Evolutionary conservation across 92 coral and sea anemone species (phyloP).

Genomic region (Porites rus): DNA sequence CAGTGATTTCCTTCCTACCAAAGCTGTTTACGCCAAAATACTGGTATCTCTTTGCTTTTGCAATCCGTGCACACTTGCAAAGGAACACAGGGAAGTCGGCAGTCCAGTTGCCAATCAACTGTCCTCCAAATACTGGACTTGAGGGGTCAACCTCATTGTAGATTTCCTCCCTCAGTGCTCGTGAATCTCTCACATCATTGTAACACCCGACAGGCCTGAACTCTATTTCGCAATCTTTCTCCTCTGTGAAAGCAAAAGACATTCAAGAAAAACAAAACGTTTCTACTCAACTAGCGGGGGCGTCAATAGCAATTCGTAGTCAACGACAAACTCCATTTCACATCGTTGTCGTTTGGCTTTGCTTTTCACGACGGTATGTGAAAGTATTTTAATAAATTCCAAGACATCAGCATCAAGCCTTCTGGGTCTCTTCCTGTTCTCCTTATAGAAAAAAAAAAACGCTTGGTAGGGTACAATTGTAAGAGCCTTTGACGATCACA

Average conservation of each 20-base stretch:
- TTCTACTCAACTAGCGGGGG: not conserved
- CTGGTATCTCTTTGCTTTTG: constrained; percentile 5
- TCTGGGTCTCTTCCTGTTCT: no score
- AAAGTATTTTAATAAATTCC: no score
- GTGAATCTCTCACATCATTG: constrained; percentile 44
- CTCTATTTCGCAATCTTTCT: not conserved
- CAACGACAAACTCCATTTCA: no score
- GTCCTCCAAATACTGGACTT: constrained; percentile 5
- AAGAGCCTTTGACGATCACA: no score
- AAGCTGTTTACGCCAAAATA: constrained; percentile 8
- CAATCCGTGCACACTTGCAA: constrained; percentile 5
- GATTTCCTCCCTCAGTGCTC: constrained; percentile 39
- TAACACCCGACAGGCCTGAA: constrained; percentile 64
- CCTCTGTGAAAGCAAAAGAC: not conserved
- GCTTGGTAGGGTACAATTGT: no score
- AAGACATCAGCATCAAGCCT: no score
- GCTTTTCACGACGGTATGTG: no score
- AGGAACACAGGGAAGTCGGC: not conserved
- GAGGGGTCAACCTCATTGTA: constrained; percentile 2
- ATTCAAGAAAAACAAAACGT: not conserved
- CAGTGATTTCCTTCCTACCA: not conserved
- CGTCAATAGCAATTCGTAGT: not conserved
- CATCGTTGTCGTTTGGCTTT: no score
- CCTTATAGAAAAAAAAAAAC: no score
- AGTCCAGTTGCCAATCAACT: not conserved